phyloP scores from a whole-genome alignment of 2,797 vertebrate genomes.

The Carduelis carduelis region DNA sequence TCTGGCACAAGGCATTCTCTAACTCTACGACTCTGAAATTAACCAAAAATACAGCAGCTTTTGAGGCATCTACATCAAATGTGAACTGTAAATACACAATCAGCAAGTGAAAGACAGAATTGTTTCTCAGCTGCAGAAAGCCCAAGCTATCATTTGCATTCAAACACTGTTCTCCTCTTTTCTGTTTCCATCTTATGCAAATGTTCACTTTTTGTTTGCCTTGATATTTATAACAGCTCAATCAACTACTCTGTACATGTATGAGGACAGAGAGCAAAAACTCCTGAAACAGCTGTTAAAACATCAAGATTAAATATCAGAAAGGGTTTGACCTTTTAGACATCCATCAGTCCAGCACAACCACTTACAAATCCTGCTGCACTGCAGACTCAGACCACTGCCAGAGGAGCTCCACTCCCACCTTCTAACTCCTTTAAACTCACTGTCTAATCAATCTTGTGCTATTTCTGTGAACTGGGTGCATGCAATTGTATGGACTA shows the following conservation, averaged over 20 bases:
- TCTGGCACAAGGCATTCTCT: background rate
- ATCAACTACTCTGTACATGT: background rate
- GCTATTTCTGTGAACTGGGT: background rate
- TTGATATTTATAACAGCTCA: background rate
- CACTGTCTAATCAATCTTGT: background rate
- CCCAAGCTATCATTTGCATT: background rate
- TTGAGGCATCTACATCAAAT: background rate
- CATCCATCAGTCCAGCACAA: background rate
- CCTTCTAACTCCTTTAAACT: background rate
- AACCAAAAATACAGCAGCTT: background rate
- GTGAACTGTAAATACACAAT: background rate
- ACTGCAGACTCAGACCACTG: background rate
- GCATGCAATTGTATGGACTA: background rate
- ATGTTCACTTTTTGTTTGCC: background rate
- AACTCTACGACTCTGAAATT: background rate
- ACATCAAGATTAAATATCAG: background rate
- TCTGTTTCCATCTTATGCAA: background rate
- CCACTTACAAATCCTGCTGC: background rate
- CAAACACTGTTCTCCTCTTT: background rate
- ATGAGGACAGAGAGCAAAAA: background rate
- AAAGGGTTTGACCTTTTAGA: background rate
- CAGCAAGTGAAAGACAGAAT: background rate
- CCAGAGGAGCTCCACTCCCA: background rate
- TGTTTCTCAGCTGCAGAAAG: background rate
- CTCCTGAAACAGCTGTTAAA: background rate